These are phyloP conservation scores for Babylonia areolata DNA, from an alignment of 1,140 invertebrate genomes.

Conservation along the genomic window DNA sequence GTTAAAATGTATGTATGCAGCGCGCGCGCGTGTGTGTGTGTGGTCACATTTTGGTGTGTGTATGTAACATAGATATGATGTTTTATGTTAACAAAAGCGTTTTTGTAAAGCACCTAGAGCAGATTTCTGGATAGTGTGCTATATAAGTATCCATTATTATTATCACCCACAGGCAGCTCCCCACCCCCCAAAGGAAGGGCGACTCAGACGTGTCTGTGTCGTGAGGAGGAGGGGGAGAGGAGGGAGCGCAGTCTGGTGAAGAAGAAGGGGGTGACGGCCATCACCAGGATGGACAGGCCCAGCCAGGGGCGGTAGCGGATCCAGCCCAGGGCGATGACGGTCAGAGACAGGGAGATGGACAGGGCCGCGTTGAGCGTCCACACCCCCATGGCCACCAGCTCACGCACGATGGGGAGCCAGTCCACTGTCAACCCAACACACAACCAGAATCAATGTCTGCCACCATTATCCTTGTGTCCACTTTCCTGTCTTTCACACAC, in stretches of 20 bases:
- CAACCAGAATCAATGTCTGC: too few relatives aligned
- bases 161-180: neutral
- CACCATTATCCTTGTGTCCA: too few relatives aligned
- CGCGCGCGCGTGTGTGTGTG: too few relatives aligned
- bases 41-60: too few relatives aligned
- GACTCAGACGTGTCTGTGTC: neutral
- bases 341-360: slow-evolving; percentile 82
- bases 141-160: too few relatives aligned
- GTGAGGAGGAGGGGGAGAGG: neutral
- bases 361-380: slow-evolving; percentile 81
- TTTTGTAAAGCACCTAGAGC: too few relatives aligned
- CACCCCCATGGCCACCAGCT: slow-evolving; percentile 74
- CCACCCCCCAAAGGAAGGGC: neutral
- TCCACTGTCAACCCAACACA: slow-evolving; percentile 65
- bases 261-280: slow-evolving; percentile 76
- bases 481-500: too few relatives aligned
- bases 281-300: slow-evolving; percentile 80
- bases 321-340: slow-evolving; percentile 84
- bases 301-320: slow-evolving; percentile 83
- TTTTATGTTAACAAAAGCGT: too few relatives aligned
- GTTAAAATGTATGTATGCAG: too few relatives aligned
- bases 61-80: too few relatives aligned
- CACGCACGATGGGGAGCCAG: slow-evolving; percentile 72
- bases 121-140: too few relatives aligned
- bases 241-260: slow-evolving; percentile 37